Evolutionary conservation across 1,140 invertebrate genomes (phyloP), one percentile per base, ranked within the genome.

Genomic region (Steinernema feltiae): DNA sequence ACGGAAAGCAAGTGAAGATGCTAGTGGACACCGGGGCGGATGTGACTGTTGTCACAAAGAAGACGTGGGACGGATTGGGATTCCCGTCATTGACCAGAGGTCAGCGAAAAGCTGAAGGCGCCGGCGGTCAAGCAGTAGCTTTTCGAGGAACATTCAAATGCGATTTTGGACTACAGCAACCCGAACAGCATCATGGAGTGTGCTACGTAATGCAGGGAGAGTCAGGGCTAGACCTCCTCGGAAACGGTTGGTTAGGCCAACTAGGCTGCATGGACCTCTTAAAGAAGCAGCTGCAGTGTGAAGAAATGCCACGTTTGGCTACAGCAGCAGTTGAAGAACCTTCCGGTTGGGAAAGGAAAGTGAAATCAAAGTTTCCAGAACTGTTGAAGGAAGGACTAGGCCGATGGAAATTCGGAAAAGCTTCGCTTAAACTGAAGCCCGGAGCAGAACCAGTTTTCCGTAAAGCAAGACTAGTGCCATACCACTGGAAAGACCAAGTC

Each of bases 401-500:
- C 53, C 12, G 24, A n/a, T 63, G 15, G 15, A 63, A 63, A 21
- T 21, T 12, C 24, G 53, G 53, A n/a, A 21, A 17, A 12, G 82
- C 76, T 1, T 30, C 78, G 0, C 69, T 82, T 0, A 15, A 72
- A 21, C 72, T 82, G 1, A 81, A 84, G 35, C 32, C 32, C 2
- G 46, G 48, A 17, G 75, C 73, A 0, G 31, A 29, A 27, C 76
- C 83, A 15, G 73, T 83, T 0, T 79, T 76, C 73, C 3, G 24
- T 18, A 76, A 74, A 48, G 74, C 80, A 2, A 32, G 85, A 46
- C 80, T 79, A 1, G 81, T 88, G 12, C 82, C 84, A 0, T 80
- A 79, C 48, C 78, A 83, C 2, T 0, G 80, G 2, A n/a, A 73
- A 18, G 74, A 71, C 1, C 78, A 77, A 30, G 78, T 88, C 1